phyloP scores from a whole-genome alignment of 2,113 vertebrate genomes.

The Brachyistius frenatus region DNA sequence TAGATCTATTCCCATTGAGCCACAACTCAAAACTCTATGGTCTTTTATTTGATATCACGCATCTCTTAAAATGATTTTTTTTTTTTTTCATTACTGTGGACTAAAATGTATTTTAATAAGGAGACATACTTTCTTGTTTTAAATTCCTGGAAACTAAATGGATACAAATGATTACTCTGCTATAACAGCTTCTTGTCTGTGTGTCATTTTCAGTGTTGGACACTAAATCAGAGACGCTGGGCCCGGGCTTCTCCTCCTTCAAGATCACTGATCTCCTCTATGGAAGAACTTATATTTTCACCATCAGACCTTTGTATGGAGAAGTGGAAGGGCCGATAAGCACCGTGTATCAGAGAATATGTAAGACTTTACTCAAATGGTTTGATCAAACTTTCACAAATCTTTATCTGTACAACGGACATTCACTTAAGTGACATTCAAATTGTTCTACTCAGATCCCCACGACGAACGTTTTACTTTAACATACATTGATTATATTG shows the following conservation, averaged over 20 bases:
- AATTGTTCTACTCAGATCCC: too few species aligned
- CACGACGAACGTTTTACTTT: too few species aligned
- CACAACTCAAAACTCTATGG: background rate
- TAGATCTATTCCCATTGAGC: too few species aligned
- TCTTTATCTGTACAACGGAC: too few species aligned
- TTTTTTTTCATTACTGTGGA: background rate
- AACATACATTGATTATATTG: too few species aligned
- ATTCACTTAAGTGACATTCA: too few species aligned
- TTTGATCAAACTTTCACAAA: background rate
- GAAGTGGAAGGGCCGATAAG: conserved; percentile 83
- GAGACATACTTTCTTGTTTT: background rate
- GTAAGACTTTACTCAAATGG: conserved; percentile 69
- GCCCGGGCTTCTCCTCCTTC: conserved; percentile 76
- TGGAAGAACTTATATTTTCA: conserved; percentile 86
- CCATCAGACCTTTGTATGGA: conserved; percentile 87
- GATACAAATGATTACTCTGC: too few species aligned
- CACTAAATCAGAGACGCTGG: conserved; percentile 80
- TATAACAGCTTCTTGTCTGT: background rate
- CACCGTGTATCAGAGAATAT: conserved; percentile 80
- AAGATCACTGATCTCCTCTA: conserved; percentile 82
- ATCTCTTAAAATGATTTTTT: background rate
- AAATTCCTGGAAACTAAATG: background rate
- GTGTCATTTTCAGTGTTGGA: conserved; percentile 82
- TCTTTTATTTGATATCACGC: background rate
- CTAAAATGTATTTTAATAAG: too few species aligned